A percentile compares a stretch with the other conserved stretches of the same genome.
phyloP scores from a whole-genome alignment of 1,140 invertebrate species.

The Drosophila pachea region DNA sequence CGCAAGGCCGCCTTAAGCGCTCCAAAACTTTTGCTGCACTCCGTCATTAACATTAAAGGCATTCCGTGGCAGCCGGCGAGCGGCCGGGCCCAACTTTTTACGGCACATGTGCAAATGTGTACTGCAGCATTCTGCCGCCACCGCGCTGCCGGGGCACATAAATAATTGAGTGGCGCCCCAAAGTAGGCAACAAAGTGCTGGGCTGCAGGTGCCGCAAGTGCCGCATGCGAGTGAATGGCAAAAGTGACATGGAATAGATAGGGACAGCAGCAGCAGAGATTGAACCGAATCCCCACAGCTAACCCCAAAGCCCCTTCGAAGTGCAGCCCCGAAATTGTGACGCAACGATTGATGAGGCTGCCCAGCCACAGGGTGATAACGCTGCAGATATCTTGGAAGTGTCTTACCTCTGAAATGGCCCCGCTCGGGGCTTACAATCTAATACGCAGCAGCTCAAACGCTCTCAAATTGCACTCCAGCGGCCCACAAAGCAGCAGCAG shows the following conservation, averaged over 20 bases:
- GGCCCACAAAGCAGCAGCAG: slow-evolving; percentile 49
- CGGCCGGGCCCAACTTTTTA: slow-evolving; percentile 25
- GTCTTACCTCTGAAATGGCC: too few relatives aligned
- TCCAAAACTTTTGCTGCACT: slow-evolving; percentile 59
- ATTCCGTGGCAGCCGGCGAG: slow-evolving; percentile 41
- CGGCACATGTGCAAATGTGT: slow-evolving; percentile 30
- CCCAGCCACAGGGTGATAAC: background rate
- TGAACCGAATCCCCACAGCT: slow-evolving; percentile 49
- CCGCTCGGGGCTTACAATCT: slow-evolving; percentile 15
- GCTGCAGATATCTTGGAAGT: too few relatives aligned
- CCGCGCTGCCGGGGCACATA: slow-evolving; percentile 68
- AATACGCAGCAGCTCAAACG: slow-evolving; percentile 23
- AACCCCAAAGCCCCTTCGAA: slow-evolving; percentile 1
- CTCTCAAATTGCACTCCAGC: slow-evolving; percentile 42
- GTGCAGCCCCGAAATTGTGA: too few relatives aligned
- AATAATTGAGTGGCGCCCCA: slow-evolving; percentile 74
- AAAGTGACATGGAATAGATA: slow-evolving; percentile 9
- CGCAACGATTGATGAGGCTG: too few relatives aligned
- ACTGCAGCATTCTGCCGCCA: background rate
- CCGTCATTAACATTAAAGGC: slow-evolving; percentile 74
- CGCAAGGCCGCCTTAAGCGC: slow-evolving; percentile 71
- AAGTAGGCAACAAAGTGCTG: slow-evolving; percentile 64
- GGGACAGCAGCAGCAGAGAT: slow-evolving; percentile 41
- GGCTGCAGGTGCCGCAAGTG: slow-evolving; percentile 56
- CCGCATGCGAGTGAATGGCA: slow-evolving; percentile 13